Evolutionary conservation across 2,113 vertebrate genomes (phyloP).

Genomic region (Crotophaga sulcirostris): DNA sequence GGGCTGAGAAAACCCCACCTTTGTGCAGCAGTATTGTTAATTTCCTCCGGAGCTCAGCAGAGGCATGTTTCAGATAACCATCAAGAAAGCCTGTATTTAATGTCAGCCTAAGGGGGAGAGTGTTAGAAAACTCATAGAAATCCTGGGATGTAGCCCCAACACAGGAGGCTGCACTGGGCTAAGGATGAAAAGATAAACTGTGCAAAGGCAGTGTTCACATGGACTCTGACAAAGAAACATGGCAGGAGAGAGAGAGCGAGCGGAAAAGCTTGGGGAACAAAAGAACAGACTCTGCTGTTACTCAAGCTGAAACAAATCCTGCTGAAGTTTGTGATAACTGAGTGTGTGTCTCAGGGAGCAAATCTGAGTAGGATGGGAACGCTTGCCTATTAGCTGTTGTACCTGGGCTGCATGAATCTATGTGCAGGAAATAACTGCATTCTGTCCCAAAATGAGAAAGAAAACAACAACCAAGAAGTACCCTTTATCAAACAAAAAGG

Average conservation of each 20-base stretch:
- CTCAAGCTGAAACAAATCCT: not conserved
- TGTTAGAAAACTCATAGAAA: not conserved
- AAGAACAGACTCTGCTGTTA: not conserved
- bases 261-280: not conserved
- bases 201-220: not conserved
- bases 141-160: not conserved
- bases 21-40: not conserved
- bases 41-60: not conserved
- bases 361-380: not conserved
- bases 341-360: not conserved
- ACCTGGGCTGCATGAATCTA: fast-evolving
- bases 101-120: fast-evolving
- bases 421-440: not conserved
- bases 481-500: not conserved
- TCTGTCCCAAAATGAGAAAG: not conserved
- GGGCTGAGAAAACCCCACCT: not conserved
- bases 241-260: not conserved
- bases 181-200: not conserved
- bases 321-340: not conserved
- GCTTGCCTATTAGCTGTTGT: fast-evolving
- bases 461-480: not conserved
- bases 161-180: not conserved
- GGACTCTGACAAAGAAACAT: not conserved
- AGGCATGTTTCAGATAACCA: not conserved
- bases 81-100: not conserved